Conservation (phyloP, 2,888 invertebrate species). For the Catocala sponsa region DNA sequence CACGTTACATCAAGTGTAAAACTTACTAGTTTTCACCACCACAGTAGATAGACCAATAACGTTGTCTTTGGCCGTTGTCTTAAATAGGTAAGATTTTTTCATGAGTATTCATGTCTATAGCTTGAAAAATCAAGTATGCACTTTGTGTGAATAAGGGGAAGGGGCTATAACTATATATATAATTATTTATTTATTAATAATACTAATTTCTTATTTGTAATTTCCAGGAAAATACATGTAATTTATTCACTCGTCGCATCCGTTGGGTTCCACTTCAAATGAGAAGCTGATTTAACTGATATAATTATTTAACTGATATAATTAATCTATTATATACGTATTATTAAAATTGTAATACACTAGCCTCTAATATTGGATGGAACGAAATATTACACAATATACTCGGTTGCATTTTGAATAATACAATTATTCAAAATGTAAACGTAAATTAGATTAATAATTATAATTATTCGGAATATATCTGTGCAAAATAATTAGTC, state of each 20-base stretch:
- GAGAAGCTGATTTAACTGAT: slow-evolving; percentile 52
- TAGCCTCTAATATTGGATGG: slow-evolving; percentile 28
- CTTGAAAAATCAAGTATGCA: slow-evolving; percentile 11
- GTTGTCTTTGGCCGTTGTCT: too few relatives aligned
- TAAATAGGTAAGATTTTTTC: too few relatives aligned
- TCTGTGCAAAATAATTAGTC: slow-evolving; percentile 13
- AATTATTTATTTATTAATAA: slow-evolving; percentile 16
- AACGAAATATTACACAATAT: slow-evolving; percentile 39
- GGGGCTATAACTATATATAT: too few relatives aligned
- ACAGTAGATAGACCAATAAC: too few relatives aligned
- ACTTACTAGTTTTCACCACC: background rate
- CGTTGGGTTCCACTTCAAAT: slow-evolving; percentile 62
- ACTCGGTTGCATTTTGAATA: slow-evolving; percentile 36
- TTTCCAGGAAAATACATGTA: slow-evolving; percentile 84
- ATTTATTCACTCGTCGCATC: slow-evolving; percentile 62
- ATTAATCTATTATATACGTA: slow-evolving; percentile 27
- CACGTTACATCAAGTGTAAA: slow-evolving; percentile 33
- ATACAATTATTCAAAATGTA: slow-evolving; percentile 45
- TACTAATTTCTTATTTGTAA: slow-evolving; percentile 22
- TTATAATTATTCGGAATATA: slow-evolving; percentile 22
- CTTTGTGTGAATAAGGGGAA: slow-evolving; percentile 16
- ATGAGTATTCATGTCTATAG: too few relatives aligned
- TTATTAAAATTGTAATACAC: slow-evolving; percentile 27
- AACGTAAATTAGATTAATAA: slow-evolving; percentile 29
- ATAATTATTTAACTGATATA: slow-evolving; percentile 37